Evolutionary conservation across 2,113 vertebrate genomes (phyloP), one percentile per base, ranked within the genome.

Genomic region (Leptobrachium leishanense): DNA sequence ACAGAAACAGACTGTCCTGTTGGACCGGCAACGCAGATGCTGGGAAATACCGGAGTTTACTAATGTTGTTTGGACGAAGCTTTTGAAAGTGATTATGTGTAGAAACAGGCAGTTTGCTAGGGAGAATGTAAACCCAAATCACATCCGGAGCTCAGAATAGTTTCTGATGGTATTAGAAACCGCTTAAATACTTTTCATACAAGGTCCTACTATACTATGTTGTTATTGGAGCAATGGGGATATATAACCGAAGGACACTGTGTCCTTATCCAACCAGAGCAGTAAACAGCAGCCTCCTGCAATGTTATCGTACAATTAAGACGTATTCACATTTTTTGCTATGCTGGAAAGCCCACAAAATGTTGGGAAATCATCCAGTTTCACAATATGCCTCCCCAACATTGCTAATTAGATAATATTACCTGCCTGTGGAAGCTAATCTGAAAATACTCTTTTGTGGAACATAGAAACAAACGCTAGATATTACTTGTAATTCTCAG

Each of bases 1-100:
- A 80, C 77, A 74, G 77, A 74, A 80, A 80, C 77, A 80, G 77
- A 68, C 70, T 80, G 77, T 80, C 77, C 77, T 80, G 53, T 80
- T 80, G 77, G 77, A 80, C 71, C 77, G 66, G 57, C 43, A 74
- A 74, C 72, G 72, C 77, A 74, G 77, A 74, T 80, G 77, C 77
- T 80, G 77, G 70, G 71, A 80, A 73, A 80, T 74, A 80, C 71
- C 71, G 67, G 63, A 59, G 64, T 59, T 74, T 62, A 59, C 77
- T 80, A 74, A 80, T 80, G 71, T 80, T 80, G 53, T 80, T 80
- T 74, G 77, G 77, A 80, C 43, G 54, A 62, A 67, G 70, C 63
- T 44, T 79, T 67, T 68, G 40, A 74, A 74, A 80, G 71, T 74
- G 77, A 80, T 80, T 74, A 74, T 80, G 71, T 68, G 71, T 41